Conservation (phyloP, 2,888 invertebrate genomes). For the Coelinius sp. region DNA sequence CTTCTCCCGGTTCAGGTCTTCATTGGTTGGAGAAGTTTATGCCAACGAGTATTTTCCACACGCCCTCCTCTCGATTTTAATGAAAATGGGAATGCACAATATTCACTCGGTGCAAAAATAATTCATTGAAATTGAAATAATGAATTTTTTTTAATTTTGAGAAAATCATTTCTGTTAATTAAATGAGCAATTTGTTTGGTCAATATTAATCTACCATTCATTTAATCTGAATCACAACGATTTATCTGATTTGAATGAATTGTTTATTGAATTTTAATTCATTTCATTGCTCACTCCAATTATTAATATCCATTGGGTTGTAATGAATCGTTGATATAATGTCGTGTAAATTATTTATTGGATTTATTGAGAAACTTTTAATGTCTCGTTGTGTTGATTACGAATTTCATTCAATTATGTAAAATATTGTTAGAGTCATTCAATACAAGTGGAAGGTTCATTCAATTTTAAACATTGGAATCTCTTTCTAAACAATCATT, state of each 20-base stretch:
- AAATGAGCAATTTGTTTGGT: background rate
- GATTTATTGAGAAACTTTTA: background rate
- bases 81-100: background rate
- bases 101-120: background rate
- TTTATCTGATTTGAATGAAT: background rate
- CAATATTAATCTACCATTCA: background rate
- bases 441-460: background rate
- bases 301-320: background rate
- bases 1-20: conserved; percentile 58
- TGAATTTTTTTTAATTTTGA: background rate
- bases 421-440: background rate
- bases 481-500: background rate
- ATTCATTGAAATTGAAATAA: background rate
- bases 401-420: background rate
- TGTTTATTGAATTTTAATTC: background rate
- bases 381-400: background rate
- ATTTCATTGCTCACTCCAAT: background rate
- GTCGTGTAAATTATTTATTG: background rate
- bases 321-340: background rate
- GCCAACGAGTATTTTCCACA: background rate
- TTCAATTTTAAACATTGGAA: background rate
- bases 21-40: conserved; percentile 54
- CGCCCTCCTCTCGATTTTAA: background rate
- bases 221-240: background rate
- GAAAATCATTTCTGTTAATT: background rate